Percentiles rank a stretch among this genome's conserved stretches.
Evolutionary conservation across 1,140 invertebrate genomes (phyloP).

Genomic region (Venustaconcha ellipsiformis): DNA sequence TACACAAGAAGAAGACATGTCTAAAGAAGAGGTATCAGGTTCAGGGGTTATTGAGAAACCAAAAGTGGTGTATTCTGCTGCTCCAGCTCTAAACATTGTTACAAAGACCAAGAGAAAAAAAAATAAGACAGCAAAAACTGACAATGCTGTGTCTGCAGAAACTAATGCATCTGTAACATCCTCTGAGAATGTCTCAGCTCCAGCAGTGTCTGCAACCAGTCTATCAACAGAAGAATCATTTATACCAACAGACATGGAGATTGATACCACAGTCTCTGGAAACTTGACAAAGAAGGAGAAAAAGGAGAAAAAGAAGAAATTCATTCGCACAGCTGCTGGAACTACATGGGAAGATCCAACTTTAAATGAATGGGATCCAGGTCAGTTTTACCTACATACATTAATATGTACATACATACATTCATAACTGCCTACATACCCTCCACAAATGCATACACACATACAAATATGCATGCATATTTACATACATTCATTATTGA

Average conservation of each 20-base stretch:
- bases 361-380: slow-evolving; percentile 90
- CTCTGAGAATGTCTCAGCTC: not conserved
- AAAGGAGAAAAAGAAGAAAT: slow-evolving; percentile 80
- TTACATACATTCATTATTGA: not conserved
- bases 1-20: not conserved
- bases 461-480: not conserved
- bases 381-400: slow-evolving; percentile 59
- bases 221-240: not conserved
- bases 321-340: slow-evolving; percentile 91
- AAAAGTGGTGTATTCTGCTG: slow-evolving; percentile 62
- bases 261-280: slow-evolving; percentile 14
- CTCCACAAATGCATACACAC: no score
- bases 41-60: slow-evolving; percentile 46
- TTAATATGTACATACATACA: not conserved
- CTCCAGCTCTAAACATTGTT: slow-evolving; percentile 46
- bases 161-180: not conserved
- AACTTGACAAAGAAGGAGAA: slow-evolving; percentile 63
- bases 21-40: slow-evolving; percentile 1
- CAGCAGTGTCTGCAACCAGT: not conserved
- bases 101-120: slow-evolving; percentile 43
- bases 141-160: slow-evolving; percentile 16
- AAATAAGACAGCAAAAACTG: slow-evolving; percentile 56
- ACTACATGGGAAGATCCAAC: slow-evolving; percentile 94
- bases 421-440: not conserved
- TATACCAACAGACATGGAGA: slow-evolving; percentile 18